A percentile compares a stretch with the other conserved stretches of the same genome.
These are phyloP conservation scores for Oscheius sp. DNA, from an alignment of 2,888 invertebrate genomes.

Conservation along the genomic window DNA sequence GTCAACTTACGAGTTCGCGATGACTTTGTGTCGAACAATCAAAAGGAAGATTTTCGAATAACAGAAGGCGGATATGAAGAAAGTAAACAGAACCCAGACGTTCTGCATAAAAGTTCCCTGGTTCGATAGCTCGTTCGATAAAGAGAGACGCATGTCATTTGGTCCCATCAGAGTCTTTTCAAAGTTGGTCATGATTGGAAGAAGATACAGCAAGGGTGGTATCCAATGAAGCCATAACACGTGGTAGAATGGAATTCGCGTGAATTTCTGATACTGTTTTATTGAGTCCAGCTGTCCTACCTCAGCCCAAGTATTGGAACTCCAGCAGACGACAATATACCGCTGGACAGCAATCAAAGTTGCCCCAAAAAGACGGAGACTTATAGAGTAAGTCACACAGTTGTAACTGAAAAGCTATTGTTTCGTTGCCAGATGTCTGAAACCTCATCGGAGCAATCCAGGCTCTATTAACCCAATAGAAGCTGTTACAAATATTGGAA, in stretches of 20 bases:
- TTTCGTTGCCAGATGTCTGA: not conserved
- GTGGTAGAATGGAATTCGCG: conserved; percentile 2
- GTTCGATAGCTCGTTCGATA: too few species aligned
- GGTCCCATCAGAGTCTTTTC: too few species aligned
- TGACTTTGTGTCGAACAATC: not conserved
- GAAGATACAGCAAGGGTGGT: not conserved
- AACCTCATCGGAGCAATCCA: conserved; percentile 19
- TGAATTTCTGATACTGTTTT: not conserved
- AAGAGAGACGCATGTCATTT: too few species aligned
- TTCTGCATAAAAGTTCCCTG: too few species aligned
- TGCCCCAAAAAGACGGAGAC: conserved; percentile 23
- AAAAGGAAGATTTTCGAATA: not conserved
- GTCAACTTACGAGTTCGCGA: too few species aligned
- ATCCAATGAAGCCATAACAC: conserved; percentile 29
- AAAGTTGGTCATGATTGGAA: too few species aligned
- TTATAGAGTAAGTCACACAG: conserved; percentile 15
- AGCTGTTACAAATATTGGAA: conserved; percentile 3
- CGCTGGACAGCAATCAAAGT: conserved; percentile 18
- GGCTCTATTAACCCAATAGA: conserved; percentile 15
- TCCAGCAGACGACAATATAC: conserved; percentile 14
- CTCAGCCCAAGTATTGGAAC: not conserved
- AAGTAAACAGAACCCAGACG: too few species aligned
- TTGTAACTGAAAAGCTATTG: not conserved
- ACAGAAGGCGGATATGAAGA: too few species aligned
- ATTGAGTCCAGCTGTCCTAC: not conserved